phyloP scores from a whole-genome alignment of 2,888 invertebrate genomes.

The Lamellibrachia columna region DNA sequence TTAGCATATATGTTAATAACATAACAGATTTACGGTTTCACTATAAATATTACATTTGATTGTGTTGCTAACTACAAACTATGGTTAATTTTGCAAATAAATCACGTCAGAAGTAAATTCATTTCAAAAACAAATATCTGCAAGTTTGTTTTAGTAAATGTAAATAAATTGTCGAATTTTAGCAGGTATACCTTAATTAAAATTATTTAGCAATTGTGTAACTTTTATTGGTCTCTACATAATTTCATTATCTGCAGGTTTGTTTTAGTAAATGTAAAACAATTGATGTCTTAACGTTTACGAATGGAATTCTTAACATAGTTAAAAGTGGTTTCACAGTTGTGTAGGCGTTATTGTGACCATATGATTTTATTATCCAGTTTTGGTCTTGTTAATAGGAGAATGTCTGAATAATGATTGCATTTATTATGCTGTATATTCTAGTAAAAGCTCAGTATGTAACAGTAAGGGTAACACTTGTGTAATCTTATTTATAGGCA shows the following conservation, averaged over 20 bases:
- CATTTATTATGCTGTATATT: not conserved
- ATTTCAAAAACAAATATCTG: no score
- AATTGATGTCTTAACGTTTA: no score
- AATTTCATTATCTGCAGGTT: not conserved
- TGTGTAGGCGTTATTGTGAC: not conserved
- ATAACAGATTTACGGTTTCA: not conserved
- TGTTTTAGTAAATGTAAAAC: no score
- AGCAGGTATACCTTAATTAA: not conserved
- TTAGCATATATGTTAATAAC: not conserved
- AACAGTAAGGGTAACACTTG: not conserved
- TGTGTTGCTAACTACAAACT: not conserved
- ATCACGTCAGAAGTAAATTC: not conserved
- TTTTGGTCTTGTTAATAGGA: not conserved
- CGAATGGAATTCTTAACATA: no score
- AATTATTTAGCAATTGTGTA: not conserved
- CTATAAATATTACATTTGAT: not conserved
- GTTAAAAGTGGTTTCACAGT: no score
- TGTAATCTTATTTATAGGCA: not conserved
- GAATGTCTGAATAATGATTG: not conserved
- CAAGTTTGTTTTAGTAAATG: no score
- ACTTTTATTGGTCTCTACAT: not conserved
- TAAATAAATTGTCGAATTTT: not conserved
- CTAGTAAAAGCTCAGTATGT: not conserved
- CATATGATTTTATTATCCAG: not conserved
- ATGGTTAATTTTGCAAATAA: not conserved